A percentile compares a stretch with the other conserved stretches of the same genome.
These are phyloP conservation scores for Elgonia sp. DNA, from an alignment of 2,888 invertebrate species.

Conservation along the genomic window DNA sequence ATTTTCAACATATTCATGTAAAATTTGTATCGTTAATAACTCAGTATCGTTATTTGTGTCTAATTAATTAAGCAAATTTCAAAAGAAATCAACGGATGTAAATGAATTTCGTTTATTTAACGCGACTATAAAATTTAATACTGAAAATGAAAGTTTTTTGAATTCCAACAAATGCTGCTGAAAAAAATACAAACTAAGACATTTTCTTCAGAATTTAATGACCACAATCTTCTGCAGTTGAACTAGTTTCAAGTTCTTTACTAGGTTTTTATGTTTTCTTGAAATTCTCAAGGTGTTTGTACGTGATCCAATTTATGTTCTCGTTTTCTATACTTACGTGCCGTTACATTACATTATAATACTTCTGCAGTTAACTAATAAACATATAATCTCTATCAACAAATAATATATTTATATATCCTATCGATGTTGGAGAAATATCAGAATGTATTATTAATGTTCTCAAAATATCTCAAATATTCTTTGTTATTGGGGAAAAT, in stretches of 20 bases:
- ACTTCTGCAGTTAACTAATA: neutral
- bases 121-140: conserved; percentile 17
- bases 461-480: too few species aligned
- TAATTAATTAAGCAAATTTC: neutral
- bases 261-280: conserved; percentile 59
- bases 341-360: conserved; percentile 20
- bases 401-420: too few species aligned
- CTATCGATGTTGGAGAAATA: too few species aligned
- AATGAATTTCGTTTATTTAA: conserved; percentile 19
- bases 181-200: conserved; percentile 60
- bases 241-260: conserved; percentile 68
- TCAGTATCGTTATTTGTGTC: neutral
- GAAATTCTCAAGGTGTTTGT: conserved; percentile 64
- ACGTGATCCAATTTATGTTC: conserved; percentile 68
- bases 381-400: neutral
- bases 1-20: neutral
- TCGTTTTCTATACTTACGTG: conserved; percentile 46
- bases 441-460: too few species aligned
- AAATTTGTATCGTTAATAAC: neutral
- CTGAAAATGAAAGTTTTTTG: conserved; percentile 27
- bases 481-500: too few species aligned
- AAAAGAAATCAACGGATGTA: neutral
- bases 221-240: conserved; percentile 46
- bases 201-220: conserved; percentile 67
- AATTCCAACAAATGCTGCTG: conserved; percentile 29